A percentile compares a stretch with the other conserved stretches of the same genome.
Evolutionary conservation across 1,140 invertebrate species (phyloP).

Genomic region (Drosophila tristis): DNA sequence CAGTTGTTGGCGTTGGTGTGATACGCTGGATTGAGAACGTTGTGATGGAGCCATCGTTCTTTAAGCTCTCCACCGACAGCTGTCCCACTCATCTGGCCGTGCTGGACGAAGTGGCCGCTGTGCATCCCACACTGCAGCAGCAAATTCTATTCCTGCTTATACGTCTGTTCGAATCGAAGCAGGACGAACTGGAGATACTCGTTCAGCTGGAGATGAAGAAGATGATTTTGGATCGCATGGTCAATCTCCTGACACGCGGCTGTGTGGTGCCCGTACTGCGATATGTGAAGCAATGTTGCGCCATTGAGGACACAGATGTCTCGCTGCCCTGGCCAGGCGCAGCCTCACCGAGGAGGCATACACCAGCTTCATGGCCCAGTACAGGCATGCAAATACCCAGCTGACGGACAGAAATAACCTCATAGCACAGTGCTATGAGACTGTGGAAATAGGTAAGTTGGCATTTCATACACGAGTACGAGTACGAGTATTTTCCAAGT

Average conservation of each 20-base stretch:
- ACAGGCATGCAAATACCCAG: conserved; percentile 52
- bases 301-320: conserved; percentile 97
- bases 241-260: conserved; percentile 96
- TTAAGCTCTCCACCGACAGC: conserved; percentile 98
- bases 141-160: conserved; percentile 94
- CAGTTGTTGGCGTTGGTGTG: conserved; percentile 96
- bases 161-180: conserved; percentile 96
- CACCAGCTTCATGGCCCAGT: conserved; percentile 51
- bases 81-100: conserved; percentile 97
- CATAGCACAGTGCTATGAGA: conserved; percentile 51
- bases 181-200: conserved; percentile 98
- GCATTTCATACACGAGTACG: no score
- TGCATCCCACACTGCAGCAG: conserved; percentile 95
- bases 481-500: no score
- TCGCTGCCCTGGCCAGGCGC: conserved; percentile 94
- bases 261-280: conserved; percentile 98
- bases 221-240: conserved; percentile 98
- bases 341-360: conserved; percentile 85
- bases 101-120: conserved; percentile 97
- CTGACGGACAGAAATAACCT: conserved; percentile 52
- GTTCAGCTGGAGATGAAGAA: conserved; percentile 98
- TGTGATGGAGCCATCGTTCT: conserved; percentile 97
- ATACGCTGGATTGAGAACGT: conserved; percentile 97
- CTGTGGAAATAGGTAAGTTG: conserved; percentile 56
- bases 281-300: conserved; percentile 97